Percentiles rank a stretch among this genome's conserved stretches.
Evolutionary conservation across 2,113 vertebrate species (phyloP).

Genomic region (Trochalopteron elliotii): DNA sequence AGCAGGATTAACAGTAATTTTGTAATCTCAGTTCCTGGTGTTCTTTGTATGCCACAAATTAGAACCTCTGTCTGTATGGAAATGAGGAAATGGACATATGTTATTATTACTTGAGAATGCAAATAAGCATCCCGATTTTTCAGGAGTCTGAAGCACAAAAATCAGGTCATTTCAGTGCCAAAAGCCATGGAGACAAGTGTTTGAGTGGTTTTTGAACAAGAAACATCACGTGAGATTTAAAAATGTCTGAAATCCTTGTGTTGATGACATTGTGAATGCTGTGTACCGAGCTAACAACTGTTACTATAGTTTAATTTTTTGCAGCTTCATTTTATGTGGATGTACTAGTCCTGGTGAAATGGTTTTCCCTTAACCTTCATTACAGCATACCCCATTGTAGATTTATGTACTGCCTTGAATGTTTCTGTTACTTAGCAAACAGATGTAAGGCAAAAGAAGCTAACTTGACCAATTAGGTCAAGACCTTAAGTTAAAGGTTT

Average conservation of each 20-base stretch:
- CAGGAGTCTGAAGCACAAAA: neutral
- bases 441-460: neutral
- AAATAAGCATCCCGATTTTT: neutral
- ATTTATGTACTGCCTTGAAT: neutral
- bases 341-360: neutral
- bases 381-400: accelerated
- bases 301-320: neutral
- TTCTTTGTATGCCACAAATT: neutral
- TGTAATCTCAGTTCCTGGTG: neutral
- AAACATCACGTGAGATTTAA: neutral
- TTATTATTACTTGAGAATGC: neutral
- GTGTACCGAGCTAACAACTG: neutral
- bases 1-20: neutral
- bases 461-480: neutral
- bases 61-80: neutral
- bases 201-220: neutral
- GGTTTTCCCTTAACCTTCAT: neutral
- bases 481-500: neutral
- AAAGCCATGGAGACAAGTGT: neutral
- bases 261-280: neutral
- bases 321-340: neutral
- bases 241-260: neutral
- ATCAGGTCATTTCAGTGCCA: neutral
- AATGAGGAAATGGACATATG: neutral
- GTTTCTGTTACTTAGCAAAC: neutral